Evolutionary conservation across 2,888 invertebrate genomes (phyloP).

Genomic region (Gandaritis pyraliata): DNA sequence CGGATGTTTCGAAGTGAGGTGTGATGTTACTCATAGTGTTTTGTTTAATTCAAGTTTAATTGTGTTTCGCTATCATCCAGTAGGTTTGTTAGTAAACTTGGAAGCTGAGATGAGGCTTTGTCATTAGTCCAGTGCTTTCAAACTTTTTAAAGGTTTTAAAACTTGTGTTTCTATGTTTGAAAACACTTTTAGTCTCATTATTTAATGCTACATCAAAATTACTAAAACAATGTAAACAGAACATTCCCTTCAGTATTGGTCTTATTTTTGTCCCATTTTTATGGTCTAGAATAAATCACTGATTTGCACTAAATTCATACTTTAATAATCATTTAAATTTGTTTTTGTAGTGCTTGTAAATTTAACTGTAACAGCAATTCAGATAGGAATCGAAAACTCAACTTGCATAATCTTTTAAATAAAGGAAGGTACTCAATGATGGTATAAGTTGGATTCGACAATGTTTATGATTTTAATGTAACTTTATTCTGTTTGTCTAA

Average conservation of each 20-base stretch:
- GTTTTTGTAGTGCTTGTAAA: not conserved
- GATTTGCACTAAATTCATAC: not conserved
- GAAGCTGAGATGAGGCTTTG: slow-evolving; percentile 75
- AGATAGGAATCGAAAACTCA: no score
- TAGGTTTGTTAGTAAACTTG: slow-evolving; percentile 77
- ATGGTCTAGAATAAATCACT: not conserved
- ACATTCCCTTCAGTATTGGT: slow-evolving; percentile 77
- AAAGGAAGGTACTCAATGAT: no score
- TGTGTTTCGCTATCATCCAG: slow-evolving; percentile 62
- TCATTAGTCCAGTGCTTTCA: slow-evolving; percentile 11
- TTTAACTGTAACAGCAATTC: no score
- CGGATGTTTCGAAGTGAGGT: slow-evolving; percentile 12
- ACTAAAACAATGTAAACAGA: slow-evolving; percentile 48
- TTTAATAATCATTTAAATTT: slow-evolving; percentile 1
- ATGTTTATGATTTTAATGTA: not conserved
- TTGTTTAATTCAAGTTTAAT: slow-evolving; percentile 43
- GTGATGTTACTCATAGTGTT: slow-evolving; percentile 29
- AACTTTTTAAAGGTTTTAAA: not conserved
- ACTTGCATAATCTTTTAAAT: no score
- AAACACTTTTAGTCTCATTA: slow-evolving; percentile 10
- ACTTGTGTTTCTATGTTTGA: not conserved
- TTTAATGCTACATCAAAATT: slow-evolving; percentile 29
- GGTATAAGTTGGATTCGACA: no score
- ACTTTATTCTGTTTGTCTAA: not conserved
- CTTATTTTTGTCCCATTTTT: slow-evolving; percentile 44